A percentile compares a stretch with the other conserved stretches of the same genome.
Conservation (phyloP, 2,888 invertebrate genomes). For the Crioceris asparagi region DNA sequence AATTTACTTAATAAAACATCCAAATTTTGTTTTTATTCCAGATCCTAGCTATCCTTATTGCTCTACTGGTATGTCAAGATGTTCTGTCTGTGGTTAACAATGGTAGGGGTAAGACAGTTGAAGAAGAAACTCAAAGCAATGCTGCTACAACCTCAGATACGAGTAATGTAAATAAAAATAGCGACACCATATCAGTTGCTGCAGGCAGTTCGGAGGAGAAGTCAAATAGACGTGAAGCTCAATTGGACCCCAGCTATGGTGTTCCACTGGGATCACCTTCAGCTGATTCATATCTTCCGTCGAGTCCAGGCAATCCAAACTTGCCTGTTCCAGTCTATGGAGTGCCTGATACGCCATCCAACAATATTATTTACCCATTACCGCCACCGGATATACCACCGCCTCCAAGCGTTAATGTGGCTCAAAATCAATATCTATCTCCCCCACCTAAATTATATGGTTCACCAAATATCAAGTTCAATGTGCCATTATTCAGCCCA, state of each 20-base stretch:
- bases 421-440: too few relatives aligned
- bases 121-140: conserved; percentile 17
- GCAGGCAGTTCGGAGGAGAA: conserved; percentile 30
- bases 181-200: conserved; percentile 24
- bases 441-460: conserved; percentile 4
- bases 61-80: conserved; percentile 28
- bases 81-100: conserved; percentile 35
- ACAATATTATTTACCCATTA: conserved; percentile 37
- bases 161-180: conserved; percentile 10
- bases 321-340: conserved; percentile 50
- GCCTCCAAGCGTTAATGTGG: too few relatives aligned
- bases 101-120: conserved; percentile 18
- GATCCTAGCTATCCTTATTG: conserved; percentile 29
- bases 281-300: conserved; percentile 35
- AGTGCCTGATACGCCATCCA: conserved; percentile 41
- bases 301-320: conserved; percentile 37
- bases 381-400: conserved; percentile 39
- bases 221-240: conserved; percentile 32
- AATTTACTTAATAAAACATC: not conserved
- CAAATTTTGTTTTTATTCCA: conserved; percentile 20
- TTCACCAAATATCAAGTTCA: too few relatives aligned
- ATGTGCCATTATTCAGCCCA: too few relatives aligned
- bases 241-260: conserved; percentile 41
- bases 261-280: conserved; percentile 46
- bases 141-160: conserved; percentile 11